A percentile compares a stretch with the other conserved stretches of the same genome.
Evolutionary conservation across 2,797 vertebrate species (phyloP).

Genomic region (Selene dorsalis): DNA sequence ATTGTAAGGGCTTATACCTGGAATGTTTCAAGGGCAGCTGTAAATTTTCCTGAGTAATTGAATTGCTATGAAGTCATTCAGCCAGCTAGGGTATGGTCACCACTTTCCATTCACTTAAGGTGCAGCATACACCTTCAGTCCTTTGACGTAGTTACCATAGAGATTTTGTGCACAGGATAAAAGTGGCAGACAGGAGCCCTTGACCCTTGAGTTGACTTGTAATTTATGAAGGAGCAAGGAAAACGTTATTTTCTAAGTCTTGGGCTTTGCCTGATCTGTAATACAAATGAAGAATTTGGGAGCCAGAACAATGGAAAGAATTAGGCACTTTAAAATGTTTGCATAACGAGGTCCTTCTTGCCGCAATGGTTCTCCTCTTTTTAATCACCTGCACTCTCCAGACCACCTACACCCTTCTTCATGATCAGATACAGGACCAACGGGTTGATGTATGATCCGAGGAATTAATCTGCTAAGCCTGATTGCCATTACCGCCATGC

Average conservation of each 20-base stretch:
- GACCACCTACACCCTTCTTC: slow-evolving; percentile 90
- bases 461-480: slow-evolving; percentile 86
- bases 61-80: slow-evolving; percentile 75
- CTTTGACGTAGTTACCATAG: slow-evolving; percentile 81
- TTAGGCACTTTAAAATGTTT: slow-evolving; percentile 86
- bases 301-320: slow-evolving; percentile 80
- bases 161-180: slow-evolving; percentile 73
- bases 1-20: slow-evolving; percentile 31
- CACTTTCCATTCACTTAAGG: slow-evolving; percentile 65
- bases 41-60: slow-evolving; percentile 69
- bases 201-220: slow-evolving; percentile 76
- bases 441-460: slow-evolving; percentile 80
- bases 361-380: slow-evolving; percentile 77
- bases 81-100: slow-evolving; percentile 56
- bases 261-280: slow-evolving; percentile 69
- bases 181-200: slow-evolving; percentile 73
- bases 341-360: slow-evolving; percentile 86
- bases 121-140: slow-evolving; percentile 53
- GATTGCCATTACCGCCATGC: slow-evolving; percentile 87
- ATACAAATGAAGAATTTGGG: slow-evolving; percentile 82
- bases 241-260: slow-evolving; percentile 67
- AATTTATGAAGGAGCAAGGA: slow-evolving; percentile 71
- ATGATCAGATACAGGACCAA: slow-evolving; percentile 84
- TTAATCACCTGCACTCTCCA: slow-evolving; percentile 90
- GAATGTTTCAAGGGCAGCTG: slow-evolving; percentile 69